phyloP scores from a whole-genome alignment of 2,888 invertebrate species.

The Ormyrus thymus region DNA sequence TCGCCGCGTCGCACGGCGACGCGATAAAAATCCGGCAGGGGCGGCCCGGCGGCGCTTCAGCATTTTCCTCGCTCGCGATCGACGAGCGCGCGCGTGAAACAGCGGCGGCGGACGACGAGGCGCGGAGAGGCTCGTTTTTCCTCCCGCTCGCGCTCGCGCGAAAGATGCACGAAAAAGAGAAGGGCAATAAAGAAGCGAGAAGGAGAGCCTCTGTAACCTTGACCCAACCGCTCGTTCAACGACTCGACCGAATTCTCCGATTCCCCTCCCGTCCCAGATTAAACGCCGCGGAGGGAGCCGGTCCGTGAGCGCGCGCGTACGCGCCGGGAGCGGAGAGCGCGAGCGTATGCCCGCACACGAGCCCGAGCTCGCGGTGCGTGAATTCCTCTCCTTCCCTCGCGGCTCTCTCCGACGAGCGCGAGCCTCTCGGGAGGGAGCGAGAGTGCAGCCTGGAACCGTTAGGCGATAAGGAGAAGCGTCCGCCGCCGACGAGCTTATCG shows the following conservation, averaged over 20 bases:
- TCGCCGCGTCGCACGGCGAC: too few species aligned
- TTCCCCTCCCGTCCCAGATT: conserved; percentile 52
- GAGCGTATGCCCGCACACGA: too few species aligned
- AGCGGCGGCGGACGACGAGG: conserved; percentile 22
- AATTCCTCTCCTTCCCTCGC: too few species aligned
- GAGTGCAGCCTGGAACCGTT: too few species aligned
- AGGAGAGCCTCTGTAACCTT: conserved; percentile 54
- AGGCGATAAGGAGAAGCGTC: too few species aligned
- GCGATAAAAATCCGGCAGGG: background rate
- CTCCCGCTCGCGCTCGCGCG: conserved; percentile 30
- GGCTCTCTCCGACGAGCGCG: too few species aligned
- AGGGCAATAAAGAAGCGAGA: conserved; percentile 47
- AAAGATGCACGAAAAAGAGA: conserved; percentile 55
- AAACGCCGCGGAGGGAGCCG: background rate
- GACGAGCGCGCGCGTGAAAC: background rate
- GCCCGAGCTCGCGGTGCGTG: too few species aligned
- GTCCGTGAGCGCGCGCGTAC: background rate
- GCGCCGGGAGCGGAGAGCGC: too few species aligned
- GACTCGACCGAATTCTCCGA: conserved; percentile 58
- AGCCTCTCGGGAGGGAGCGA: too few species aligned
- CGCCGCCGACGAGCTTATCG: too few species aligned
- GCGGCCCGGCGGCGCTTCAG: conserved; percentile 9
- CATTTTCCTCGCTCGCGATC: conserved; percentile 10
- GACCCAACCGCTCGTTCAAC: conserved; percentile 55
- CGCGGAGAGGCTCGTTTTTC: conserved; percentile 36